A percentile compares a stretch with the other conserved stretches of the same genome.
Conservation (phyloP, 2,797 vertebrate genomes). For the Poeciliopsis paucimaculata region DNA sequence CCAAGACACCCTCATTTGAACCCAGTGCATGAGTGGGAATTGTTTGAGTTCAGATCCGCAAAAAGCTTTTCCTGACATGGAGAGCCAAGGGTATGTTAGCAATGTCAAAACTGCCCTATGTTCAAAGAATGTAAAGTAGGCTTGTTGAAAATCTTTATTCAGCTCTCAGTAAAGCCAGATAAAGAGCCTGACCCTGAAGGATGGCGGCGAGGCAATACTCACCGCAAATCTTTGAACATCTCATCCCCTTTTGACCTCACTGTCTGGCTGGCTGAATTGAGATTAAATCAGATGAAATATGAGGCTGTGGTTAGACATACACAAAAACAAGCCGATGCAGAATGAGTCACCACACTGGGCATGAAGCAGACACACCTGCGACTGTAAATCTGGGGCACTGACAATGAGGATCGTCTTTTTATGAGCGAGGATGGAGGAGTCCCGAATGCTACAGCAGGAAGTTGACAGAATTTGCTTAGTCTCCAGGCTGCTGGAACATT, state of each 20-base stretch:
- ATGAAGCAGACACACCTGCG: conserved; percentile 30
- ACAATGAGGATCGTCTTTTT: conserved; percentile 5
- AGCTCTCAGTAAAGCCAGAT: conserved; percentile 43
- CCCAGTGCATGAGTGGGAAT: conserved; percentile 28
- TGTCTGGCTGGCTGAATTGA: conserved; percentile 16
- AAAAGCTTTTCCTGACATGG: conserved; percentile 45
- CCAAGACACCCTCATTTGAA: conserved; percentile 54
- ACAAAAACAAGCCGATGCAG: conserved; percentile 26
- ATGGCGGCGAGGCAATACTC: conserved; percentile 17
- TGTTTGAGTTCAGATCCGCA: conserved; percentile 42
- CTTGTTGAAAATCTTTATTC: conserved; percentile 30
- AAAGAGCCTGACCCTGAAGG: conserved; percentile 44
- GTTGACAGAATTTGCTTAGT: conserved; percentile 30
- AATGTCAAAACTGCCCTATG: conserved; percentile 53
- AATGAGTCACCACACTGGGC: conserved; percentile 43
- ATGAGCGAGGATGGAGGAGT: conserved; percentile 14
- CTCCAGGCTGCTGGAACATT: conserved; percentile 22
- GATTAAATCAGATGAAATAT: conserved; percentile 22
- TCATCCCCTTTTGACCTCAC: conserved; percentile 37
- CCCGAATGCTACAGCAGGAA: conserved; percentile 12
- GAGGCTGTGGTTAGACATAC: conserved; percentile 18
- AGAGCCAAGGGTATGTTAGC: conserved; percentile 61
- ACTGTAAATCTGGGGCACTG: conserved; percentile 34
- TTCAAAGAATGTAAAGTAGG: conserved; percentile 58
- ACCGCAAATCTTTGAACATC: conserved; percentile 31